phyloP scores from a whole-genome alignment of 2,113 vertebrate genomes.

The Forbesichthys papilliferus region DNA sequence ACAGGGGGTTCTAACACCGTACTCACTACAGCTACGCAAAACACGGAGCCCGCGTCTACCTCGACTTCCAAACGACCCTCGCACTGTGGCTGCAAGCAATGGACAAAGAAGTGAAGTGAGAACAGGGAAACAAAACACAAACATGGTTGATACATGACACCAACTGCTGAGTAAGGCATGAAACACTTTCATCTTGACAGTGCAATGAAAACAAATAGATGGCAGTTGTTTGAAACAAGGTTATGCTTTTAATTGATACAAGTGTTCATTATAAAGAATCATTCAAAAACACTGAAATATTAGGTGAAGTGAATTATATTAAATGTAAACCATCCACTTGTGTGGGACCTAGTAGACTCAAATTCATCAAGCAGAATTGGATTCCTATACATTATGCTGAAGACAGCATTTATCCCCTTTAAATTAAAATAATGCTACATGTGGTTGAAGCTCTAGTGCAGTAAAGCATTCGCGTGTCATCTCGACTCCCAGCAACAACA shows the following conservation, averaged over 20 bases:
- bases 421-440: conserved; percentile 3
- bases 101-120: conserved; percentile 81
- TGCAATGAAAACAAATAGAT: conserved; percentile 9
- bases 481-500: conserved; percentile 15
- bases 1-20: conserved; percentile 73
- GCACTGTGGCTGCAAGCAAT: conserved; percentile 88
- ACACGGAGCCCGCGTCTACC: conserved; percentile 88
- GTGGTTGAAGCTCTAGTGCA: not conserved
- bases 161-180: conserved; percentile 35
- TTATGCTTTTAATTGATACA: conserved; percentile 11
- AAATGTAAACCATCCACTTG: not conserved
- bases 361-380: not conserved
- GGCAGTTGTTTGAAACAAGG: not conserved
- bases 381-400: not conserved
- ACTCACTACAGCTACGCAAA: conserved; percentile 84
- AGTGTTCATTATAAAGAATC: not conserved
- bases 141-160: conserved; percentile 46
- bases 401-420: not conserved
- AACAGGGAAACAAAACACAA: conserved; percentile 43
- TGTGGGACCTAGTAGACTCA: not conserved
- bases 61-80: conserved; percentile 93
- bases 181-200: conserved; percentile 30
- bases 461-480: not conserved
- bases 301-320: not conserved
- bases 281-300: not conserved